Evolutionary conservation across 2,797 vertebrate genomes (phyloP).

Genomic region (Fratercula arctica): DNA sequence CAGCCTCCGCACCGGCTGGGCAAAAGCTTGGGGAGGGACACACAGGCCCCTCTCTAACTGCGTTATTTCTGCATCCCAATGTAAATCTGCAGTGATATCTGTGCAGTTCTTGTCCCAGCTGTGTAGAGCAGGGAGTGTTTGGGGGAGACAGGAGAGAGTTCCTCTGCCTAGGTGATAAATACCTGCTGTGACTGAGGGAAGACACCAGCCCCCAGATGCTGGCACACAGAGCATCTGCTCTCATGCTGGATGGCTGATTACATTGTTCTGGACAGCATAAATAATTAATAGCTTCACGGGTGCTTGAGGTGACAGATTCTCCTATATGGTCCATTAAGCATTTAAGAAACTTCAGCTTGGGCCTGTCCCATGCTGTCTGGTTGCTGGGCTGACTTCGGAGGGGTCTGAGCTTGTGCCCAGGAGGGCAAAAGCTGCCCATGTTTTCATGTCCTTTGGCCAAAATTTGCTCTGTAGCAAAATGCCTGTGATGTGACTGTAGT

Average conservation of each 20-base stretch:
- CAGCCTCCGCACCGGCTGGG: not conserved
- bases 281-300: not conserved
- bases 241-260: not conserved
- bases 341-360: not conserved
- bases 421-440: not conserved
- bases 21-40: not conserved
- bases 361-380: not conserved
- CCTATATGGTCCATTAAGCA: not conserved
- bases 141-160: not conserved
- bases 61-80: not conserved
- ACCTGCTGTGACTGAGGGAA: not conserved
- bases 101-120: not conserved
- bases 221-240: accelerated
- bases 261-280: not conserved
- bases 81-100: not conserved
- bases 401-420: not conserved
- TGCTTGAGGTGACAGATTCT: not conserved
- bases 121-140: not conserved
- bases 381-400: not conserved
- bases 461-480: not conserved
- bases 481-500: not conserved
- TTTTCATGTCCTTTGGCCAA: not conserved
- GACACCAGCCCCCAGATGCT: not conserved
- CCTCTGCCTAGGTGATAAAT: not conserved
- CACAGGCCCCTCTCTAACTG: not conserved